These are phyloP conservation scores for Diadromus collaris DNA, from an alignment of 2,888 invertebrate genomes.

Conservation along the genomic window DNA sequence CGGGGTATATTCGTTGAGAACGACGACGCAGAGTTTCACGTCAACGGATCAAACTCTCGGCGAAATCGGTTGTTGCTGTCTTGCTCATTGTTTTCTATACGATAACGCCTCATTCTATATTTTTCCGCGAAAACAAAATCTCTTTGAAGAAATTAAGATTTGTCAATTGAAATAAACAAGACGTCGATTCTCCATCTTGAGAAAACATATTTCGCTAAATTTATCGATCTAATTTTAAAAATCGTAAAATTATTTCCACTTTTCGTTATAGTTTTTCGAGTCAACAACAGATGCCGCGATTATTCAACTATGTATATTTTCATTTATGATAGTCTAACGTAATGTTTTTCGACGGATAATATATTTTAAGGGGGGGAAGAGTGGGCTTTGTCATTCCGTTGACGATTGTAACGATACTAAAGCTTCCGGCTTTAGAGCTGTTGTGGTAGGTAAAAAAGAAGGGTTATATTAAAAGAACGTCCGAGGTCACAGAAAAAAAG, in stretches of 20 bases:
- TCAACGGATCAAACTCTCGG: neutral
- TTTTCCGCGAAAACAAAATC: no score
- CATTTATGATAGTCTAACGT: neutral
- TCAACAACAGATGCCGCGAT: neutral
- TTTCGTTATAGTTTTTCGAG: no score
- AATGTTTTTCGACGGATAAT: neutral
- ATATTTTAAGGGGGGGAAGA: neutral
- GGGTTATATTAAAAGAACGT: neutral
- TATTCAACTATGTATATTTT: neutral
- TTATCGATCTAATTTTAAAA: no score
- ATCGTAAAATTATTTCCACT: neutral
- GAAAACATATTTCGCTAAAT: no score
- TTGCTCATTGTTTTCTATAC: neutral
- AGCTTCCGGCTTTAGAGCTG: neutral
- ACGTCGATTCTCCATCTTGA: neutral
- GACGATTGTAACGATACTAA: neutral
- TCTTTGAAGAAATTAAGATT: neutral
- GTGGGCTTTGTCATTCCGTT: neutral
- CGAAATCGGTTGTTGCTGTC: conserved; percentile 12
- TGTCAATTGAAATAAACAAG: no score
- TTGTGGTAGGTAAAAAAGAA: neutral
- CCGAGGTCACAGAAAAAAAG: neutral
- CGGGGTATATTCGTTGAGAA: neutral
- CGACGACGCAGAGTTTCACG: neutral
- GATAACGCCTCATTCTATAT: neutral